Evolutionary conservation across 2,888 invertebrate genomes (phyloP), one percentile per base, ranked within the genome.

Genomic region (Dryomyza anilis): DNA sequence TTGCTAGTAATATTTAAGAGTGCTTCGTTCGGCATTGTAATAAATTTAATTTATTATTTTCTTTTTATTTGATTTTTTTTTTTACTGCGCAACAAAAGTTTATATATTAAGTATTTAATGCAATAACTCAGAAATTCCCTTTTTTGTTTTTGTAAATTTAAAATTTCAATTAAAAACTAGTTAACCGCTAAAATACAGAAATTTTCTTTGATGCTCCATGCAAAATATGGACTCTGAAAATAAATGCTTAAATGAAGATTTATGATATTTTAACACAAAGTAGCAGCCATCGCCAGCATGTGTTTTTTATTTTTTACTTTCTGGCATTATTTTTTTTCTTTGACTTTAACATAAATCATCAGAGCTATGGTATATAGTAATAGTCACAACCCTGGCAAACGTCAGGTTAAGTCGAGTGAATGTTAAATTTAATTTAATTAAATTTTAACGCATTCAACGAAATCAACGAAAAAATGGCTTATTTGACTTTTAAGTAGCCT

Each of bases 331-430:
- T n/a, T n/a, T 25, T 25, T 50, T 50, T 21, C 4, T 25, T 62
- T 45, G 43, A n/a, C 23, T 55, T 43, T 23, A 43, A 29, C 62
- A 62, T 62, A 62, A 62, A 62, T 62, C 62, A 62, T 62, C n/a
- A n/a, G n/a, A n/a, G n/a, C n/a, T n/a, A n/a, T n/a, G n/a, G n/a
- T n/a, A n/a, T n/a, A n/a, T n/a, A n/a, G n/a, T n/a, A n/a, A n/a
- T n/a, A n/a, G n/a, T n/a, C n/a, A n/a, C n/a, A n/a, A n/a, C n/a
- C n/a, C n/a, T n/a, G n/a, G n/a, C n/a, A n/a, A n/a, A n/a, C n/a
- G n/a, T n/a, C 39, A 3, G 27, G 3, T 10, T n/a, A 25, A 23
- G 25, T 21, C 23, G 27, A 43, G 62, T 55, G 55, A 55, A 62
- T 55, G 62, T 45, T 39, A 43, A 23, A 55, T 39, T 25, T 62